Base-by-base conservation (phyloP, 2,797 vertebrate species). In the Clarias platycephalus region DNA sequence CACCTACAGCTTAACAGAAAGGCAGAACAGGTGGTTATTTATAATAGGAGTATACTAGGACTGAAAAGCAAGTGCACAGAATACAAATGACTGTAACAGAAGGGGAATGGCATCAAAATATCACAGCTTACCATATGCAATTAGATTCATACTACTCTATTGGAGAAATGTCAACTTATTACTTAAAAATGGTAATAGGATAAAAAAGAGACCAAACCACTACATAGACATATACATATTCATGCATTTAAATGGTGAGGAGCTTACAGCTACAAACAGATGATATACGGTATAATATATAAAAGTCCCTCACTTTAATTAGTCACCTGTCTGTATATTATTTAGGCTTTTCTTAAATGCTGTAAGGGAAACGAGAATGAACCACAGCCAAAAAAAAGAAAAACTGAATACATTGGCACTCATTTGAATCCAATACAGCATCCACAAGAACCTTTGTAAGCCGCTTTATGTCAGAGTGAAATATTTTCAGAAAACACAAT, bases 391-490 rank as follows among this genome's bases (percentile, higher is more conserved):
- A 66, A 80, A 28, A 80, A 40, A 9, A 53, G 49, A 13, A 13
- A 53, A 13, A 53, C 49, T 66, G 62, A 26, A 66, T 53, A 28
- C 16, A 66, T 20, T 66, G n/a, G 16, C 16, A 12, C 1, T 80
- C 40, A 66, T 80, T 31, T 9, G 62, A 66, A 80, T 66, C 77
- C 57, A 62, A 53, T 26, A 40, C 10, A n/a, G 57, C 57, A 40
- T 78, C 34, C 40, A 28, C 16, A 26, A 8, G n/a, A 34, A 20
- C 58, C 57, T n/a, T 5, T 63, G 34, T 49, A 49, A 80, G 12
- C 40, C 62, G 40, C 78, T 80, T 80, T 24, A 66, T 24, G 44
- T 80, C 78, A 67, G 78, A 67, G 16, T 67, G 40, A 67, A 78
- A 62, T 44, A 63, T 78, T 78, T 78, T 37, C 55, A 37, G 49